Base-by-base conservation (phyloP, 2,797 vertebrate genomes). In the Anniella stebbinsi region DNA sequence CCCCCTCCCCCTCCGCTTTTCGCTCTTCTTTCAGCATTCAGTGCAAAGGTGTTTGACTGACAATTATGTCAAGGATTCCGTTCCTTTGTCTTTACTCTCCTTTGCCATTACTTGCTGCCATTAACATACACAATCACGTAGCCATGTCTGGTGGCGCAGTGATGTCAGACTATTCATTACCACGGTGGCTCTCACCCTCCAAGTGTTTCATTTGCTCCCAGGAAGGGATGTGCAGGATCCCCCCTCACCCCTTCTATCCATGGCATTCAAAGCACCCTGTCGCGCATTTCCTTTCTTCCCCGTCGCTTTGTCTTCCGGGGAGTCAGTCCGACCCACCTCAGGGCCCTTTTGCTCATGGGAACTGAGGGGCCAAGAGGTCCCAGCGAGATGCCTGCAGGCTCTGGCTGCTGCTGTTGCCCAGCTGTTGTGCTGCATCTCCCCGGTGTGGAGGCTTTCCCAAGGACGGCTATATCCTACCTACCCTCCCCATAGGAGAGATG, bases 201-300 rank as follows among this genome's bases (percentile, higher is more conserved):
- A 1, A 1, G 1, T 12, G 70, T 6, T 72, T n/a, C n/a, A 6
- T 36, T n/a, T 36, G 70, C n/a, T 38, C 41, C 13, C 66, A 36
- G 2, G 51, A 48, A 5, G 21, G 0, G 0, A 36, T 17, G 3
- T 0, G 80, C 2, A 1, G 77, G 0, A 28, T 63, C 6, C 38
- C 66, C 69, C 51, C 63, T 41, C 8, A 9, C 21, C 0, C n/a
- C 25, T 13, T n/a, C 0, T 0, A 12, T 72, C 5, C 36, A 17
- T 1, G 0, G 5, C 54, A 69, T n/a, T 0, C 0, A 7, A 41
- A 54, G 0, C 10, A 15, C 30, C 28, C 45, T 81, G 12, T 10
- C 38, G 41, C 36, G 25, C 7, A n/a, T 23, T 12, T 28, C 33
- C 1, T 51, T 51, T 10, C 41, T 48, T 63, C 0, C 25, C 18